phyloP scores from a whole-genome alignment of 2,888 invertebrate species.

The Ophioninae sp. region DNA sequence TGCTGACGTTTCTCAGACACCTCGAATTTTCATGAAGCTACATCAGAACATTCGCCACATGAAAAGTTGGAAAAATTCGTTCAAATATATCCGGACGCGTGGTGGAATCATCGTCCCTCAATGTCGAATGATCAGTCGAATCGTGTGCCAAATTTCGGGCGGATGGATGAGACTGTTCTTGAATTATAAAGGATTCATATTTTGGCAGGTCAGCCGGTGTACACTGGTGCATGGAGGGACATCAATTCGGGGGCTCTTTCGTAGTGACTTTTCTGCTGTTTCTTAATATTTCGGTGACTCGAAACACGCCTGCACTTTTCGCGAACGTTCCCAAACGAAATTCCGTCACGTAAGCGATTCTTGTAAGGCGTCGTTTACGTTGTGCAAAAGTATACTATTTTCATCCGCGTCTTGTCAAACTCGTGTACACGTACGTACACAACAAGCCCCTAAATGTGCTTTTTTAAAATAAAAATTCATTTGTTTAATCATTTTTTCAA shows the following conservation, averaged over 20 bases:
- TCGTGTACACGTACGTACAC: background rate
- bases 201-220: conserved; percentile 15
- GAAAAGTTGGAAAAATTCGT: conserved; percentile 9
- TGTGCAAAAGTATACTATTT: background rate
- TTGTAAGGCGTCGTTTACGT: conserved; percentile 25
- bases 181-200: conserved; percentile 43
- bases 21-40: background rate
- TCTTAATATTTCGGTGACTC: background rate
- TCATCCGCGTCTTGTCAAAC: background rate
- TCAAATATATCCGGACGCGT: background rate
- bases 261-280: background rate
- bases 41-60: background rate
- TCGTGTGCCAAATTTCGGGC: conserved; percentile 24
- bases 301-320: background rate
- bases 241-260: background rate
- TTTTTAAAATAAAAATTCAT: background rate
- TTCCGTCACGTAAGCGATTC: conserved; percentile 6
- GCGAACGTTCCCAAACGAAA: background rate
- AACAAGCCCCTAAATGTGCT: background rate
- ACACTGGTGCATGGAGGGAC: background rate
- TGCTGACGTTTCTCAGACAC: background rate
- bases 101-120: conserved; percentile 32
- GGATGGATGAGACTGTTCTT: conserved; percentile 34
- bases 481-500: too few relatives aligned
- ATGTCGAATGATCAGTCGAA: conserved; percentile 21